Evolutionary conservation across 2,888 invertebrate genomes (phyloP).

Genomic region (Deladenus siricidicola): DNA sequence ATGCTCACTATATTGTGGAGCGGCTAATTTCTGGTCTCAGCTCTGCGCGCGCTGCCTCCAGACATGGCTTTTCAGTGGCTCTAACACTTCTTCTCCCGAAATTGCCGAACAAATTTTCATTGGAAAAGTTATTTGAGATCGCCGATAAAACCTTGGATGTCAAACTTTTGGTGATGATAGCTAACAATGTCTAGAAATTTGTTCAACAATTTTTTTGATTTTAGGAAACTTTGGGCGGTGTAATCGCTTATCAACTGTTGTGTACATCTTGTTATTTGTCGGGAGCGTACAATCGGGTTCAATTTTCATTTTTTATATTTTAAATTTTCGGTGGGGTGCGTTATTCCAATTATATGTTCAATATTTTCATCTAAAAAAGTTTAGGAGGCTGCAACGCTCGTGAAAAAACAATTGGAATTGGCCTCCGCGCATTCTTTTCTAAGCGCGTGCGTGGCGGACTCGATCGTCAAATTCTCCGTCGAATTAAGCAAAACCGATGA

Average conservation of each 20-base stretch:
- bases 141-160: conserved; percentile 3
- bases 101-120: not conserved
- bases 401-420: conserved; percentile 2
- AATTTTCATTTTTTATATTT: not conserved
- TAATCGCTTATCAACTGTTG: not conserved
- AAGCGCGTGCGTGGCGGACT: not conserved
- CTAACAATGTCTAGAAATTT: not conserved
- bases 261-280: conserved; percentile 1
- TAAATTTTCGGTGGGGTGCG: no score
- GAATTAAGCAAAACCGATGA: not conserved
- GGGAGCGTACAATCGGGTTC: not conserved
- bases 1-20: not conserved
- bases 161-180: not conserved
- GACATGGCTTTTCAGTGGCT: conserved; percentile 4
- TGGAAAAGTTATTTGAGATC: not conserved
- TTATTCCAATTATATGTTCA: not conserved
- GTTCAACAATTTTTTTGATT: not conserved
- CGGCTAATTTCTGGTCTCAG: conserved; percentile 3
- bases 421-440: not conserved
- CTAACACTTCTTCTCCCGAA: not conserved
- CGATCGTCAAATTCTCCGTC: conserved; percentile 3
- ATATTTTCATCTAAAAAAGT: not conserved
- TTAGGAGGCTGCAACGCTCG: not conserved
- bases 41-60: conserved; percentile 2
- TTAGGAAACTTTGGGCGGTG: not conserved